Evolutionary conservation across 37 sponge, comb jelly and placozoan species (phyloP).

Genomic region (Ephydatia muelleri): DNA sequence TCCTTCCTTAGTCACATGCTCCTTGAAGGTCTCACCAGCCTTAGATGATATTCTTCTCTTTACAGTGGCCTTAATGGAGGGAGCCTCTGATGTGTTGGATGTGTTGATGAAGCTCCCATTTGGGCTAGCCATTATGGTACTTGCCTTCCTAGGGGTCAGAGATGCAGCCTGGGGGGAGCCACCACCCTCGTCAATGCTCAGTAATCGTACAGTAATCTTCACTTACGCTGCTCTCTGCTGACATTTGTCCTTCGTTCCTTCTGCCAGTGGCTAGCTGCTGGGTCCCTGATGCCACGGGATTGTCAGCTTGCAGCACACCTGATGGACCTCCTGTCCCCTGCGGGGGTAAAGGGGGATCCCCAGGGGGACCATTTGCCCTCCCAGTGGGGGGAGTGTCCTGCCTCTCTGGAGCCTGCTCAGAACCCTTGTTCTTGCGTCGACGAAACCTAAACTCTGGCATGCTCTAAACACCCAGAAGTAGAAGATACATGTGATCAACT

Average conservation of each 20-base stretch:
- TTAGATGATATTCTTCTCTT: slow-evolving; percentile 20
- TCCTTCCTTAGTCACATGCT: too few species aligned
- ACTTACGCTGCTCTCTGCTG: not conserved
- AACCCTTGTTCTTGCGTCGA: slow-evolving; percentile 46
- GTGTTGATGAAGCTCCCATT: slow-evolving; percentile 2
- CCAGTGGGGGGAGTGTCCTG: not conserved
- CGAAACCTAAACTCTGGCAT: slow-evolving; percentile 67
- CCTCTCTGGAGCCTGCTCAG: slow-evolving; percentile 25
- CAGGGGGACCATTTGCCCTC: not conserved
- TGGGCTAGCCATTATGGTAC: not conserved
- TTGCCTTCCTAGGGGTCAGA: not conserved
- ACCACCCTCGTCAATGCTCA: too few species aligned
- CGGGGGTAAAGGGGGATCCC: not conserved
- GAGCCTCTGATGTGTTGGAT: slow-evolving; percentile 28
- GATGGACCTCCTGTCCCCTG: not conserved
- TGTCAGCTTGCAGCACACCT: not conserved
- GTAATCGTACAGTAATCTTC: not conserved
- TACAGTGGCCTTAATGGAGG: slow-evolving; percentile 8
- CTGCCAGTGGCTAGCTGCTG: not conserved
- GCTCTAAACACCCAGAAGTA: not conserved
- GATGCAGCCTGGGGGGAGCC: too few species aligned
- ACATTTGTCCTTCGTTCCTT: not conserved
- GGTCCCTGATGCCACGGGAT: not conserved
- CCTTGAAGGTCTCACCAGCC: not conserved
- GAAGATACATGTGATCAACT: not conserved